Evolutionary conservation across 2,113 vertebrate genomes (phyloP), one percentile per base, ranked within the genome.

Genomic region (Crypturellus undulatus): DNA sequence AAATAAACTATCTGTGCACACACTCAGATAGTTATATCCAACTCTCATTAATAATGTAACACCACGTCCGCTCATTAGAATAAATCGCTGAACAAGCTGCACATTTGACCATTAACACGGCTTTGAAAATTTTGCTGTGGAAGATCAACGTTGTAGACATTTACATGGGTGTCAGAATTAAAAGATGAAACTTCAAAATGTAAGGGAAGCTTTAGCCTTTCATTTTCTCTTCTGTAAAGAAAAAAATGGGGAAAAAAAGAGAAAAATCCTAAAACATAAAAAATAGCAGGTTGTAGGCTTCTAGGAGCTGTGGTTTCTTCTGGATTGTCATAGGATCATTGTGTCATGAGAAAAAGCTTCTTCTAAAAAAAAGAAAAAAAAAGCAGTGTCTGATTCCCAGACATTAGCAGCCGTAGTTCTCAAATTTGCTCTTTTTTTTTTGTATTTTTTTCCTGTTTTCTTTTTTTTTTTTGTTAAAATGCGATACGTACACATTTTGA

Each of bases 41-140:
- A 97, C 97, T 98, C 98, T 98, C 96, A 90, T 98, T 96, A 97
- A 93, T 97, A 97, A 98, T 98, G 98, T 98, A 99, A 99, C 98
- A 98, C 98, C 98, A 97, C 85, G 97, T 99, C 98, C 97, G 96
- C 98, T 98, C 97, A 97, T 98, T 98, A 98, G 97, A 98, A 92
- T 95, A 98, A 96, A 97, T 96, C 78, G 97, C 97, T 96, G 97
- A 98, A 98, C 97, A 98, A 98, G 98, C 98, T 98, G 98, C 98
- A 97, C 96, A 96, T 98, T 97, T 98, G 98, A 98, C 97, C 97
- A 98, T 97, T 97, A 97, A 98, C 98, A 98, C 98, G 98, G 98
- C 98, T 98, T 98, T 98, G 98, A 98, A 98, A 97, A 96, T 98
- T 98, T 77, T 96, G 97, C 98, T 97, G 98, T 97, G 97, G 97